Evolutionary conservation across 2,888 invertebrate species (phyloP), one percentile per base, ranked within the genome.

Genomic region (Desoria tigrina): DNA sequence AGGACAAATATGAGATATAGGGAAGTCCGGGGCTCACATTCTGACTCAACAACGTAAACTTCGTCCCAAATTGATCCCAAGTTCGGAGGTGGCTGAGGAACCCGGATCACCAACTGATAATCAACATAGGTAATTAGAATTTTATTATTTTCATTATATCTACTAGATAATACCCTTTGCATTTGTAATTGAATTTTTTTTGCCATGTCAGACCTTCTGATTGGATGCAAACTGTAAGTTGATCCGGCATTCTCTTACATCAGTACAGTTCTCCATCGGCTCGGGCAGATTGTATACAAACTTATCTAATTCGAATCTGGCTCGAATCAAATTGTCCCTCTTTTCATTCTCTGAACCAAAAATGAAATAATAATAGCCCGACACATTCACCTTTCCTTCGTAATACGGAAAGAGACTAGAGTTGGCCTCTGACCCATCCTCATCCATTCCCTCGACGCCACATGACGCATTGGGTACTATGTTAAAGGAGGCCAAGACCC

Each of bases 291-390:
- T 61, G 55, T 73, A 75, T 24, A 69, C 68, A 45, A 57, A 61
- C 55, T 73, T 73, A 14, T 73, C 61, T 32, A 75, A 28, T 42
- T 74, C 68, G 57, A 75, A 66, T 62, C 60, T 59, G 27, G 66
- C 50, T 16, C 66, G 51, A 3, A 71, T 53, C 6, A 56, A 57
- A 65, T 75, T 75, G 28, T 68, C 69, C 27, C 72, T 60, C 51
- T 73, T 76, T 77, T 90, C 90, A 78, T 90, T 90, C 78, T 90
- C 90, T 6, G 90, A 90, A 79, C 87, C 89, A 81, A 90, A 90
- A 0, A 90, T 87, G 81, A 90, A 90, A 81, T 90, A 90, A 77
- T 90, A 90, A 79, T 90, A 90, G 7, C 90, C 90, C 87, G 75
- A 88, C 87, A 79, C 73, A 81, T 78, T 56, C 21, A 76, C 61